Conservation (phyloP, 2,113 vertebrate genomes). For the Hippocampus guttulatus region DNA sequence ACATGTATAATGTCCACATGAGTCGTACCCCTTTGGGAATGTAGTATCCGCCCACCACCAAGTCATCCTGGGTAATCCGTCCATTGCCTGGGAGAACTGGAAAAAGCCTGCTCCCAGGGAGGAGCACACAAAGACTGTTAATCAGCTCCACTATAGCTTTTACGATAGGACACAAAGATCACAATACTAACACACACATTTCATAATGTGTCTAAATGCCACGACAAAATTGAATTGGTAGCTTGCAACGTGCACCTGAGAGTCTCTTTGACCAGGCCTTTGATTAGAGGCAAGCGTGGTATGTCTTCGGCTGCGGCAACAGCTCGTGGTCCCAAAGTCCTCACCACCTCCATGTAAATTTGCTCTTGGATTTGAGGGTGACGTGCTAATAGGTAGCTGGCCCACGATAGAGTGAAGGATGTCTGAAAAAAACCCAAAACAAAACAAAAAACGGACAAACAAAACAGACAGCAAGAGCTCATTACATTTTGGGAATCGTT, state of each 20-base stretch:
- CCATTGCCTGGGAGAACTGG: constrained; percentile 91
- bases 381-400: constrained; percentile 80
- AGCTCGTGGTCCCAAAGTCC: constrained; percentile 68
- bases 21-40: constrained; percentile 88
- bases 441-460: too few relatives aligned
- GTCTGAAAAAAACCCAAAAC: constrained; percentile 66
- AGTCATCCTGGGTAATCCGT: constrained; percentile 84
- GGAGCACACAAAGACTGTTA: constrained; percentile 42
- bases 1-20: constrained; percentile 15
- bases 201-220: not conserved
- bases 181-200: not conserved
- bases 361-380: constrained; percentile 78
- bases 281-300: constrained; percentile 77
- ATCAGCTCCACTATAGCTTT: constrained; percentile 33
- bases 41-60: constrained; percentile 85
- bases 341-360: constrained; percentile 76
- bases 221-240: not conserved
- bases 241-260: constrained; percentile 71
- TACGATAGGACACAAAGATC: constrained; percentile 1
- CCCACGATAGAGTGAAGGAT: constrained; percentile 87
- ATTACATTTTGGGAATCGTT: not conserved
- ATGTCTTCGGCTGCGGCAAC: constrained; percentile 77
- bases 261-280: constrained; percentile 88
- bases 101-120: constrained; percentile 78
- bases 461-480: not conserved